A percentile compares a stretch with the other conserved stretches of the same genome.
Evolutionary conservation across 2,888 invertebrate genomes (phyloP).

Genomic region (Protonemura montana): DNA sequence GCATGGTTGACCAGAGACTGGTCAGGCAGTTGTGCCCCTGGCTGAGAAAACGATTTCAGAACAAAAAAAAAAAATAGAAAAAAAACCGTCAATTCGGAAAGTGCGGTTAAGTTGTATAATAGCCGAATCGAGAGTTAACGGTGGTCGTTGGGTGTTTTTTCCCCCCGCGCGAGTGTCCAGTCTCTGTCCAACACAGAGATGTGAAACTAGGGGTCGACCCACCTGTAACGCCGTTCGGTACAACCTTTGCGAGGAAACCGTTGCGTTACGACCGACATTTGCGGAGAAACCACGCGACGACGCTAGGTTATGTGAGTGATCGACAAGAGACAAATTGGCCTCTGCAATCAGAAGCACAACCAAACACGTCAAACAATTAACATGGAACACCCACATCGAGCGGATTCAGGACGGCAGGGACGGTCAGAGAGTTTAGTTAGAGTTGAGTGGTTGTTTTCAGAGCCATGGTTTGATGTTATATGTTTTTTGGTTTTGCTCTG

Average conservation of each 20-base stretch:
- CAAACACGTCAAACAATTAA: constrained; percentile 26
- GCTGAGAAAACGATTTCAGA: neutral
- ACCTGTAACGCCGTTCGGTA: neutral
- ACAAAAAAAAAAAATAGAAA: neutral
- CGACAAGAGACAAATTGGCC: constrained; percentile 18
- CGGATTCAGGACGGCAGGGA: too few relatives aligned
- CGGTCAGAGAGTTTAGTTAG: too few relatives aligned
- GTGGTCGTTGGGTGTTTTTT: neutral
- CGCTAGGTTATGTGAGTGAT: constrained; percentile 12
- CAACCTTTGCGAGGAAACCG: neutral
- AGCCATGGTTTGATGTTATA: too few relatives aligned
- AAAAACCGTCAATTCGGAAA: neutral
- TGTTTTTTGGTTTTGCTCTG: too few relatives aligned
- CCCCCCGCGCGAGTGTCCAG: neutral
- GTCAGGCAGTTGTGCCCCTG: neutral
- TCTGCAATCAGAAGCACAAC: constrained; percentile 33
- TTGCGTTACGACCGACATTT: neutral
- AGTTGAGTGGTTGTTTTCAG: too few relatives aligned
- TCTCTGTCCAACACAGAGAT: neutral
- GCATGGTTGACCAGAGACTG: neutral
- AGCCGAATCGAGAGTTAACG: neutral
- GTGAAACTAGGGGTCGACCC: neutral
- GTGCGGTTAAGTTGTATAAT: neutral
- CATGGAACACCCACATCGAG: neutral
- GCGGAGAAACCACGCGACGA: neutral